Conservation (phyloP, 2,888 invertebrate species). For the Scaptomyza flava region DNA sequence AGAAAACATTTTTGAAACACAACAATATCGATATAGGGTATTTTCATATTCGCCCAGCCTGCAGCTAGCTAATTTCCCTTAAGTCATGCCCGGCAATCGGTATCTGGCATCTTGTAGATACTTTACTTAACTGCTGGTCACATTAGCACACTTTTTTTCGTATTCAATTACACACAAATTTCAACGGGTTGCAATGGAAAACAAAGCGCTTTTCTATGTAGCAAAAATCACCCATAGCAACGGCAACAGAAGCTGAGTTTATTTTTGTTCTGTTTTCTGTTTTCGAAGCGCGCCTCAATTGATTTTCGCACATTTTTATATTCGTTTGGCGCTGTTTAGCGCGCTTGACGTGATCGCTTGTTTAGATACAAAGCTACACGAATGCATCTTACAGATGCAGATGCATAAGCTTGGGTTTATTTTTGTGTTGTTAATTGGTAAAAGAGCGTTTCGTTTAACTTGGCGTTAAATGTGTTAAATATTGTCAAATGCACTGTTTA, state of each 20-base stretch:
- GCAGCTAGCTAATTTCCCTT: neutral
- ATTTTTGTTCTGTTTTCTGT: neutral
- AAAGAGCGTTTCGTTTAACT: slow-evolving; percentile 44
- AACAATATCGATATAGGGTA: too few species aligned
- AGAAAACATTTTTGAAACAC: too few species aligned
- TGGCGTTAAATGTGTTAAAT: slow-evolving; percentile 64
- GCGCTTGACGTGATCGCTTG: slow-evolving; percentile 61
- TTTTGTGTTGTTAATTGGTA: slow-evolving; percentile 54
- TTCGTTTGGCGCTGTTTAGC: slow-evolving; percentile 27
- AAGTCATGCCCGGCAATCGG: slow-evolving; percentile 21
- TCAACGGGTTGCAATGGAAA: slow-evolving; percentile 36
- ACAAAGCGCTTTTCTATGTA: slow-evolving; percentile 69
- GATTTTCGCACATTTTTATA: slow-evolving; percentile 60
- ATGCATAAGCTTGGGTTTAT: slow-evolving; percentile 19
- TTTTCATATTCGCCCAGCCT: neutral
- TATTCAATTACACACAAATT: slow-evolving; percentile 66
- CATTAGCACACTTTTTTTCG: slow-evolving; percentile 79
- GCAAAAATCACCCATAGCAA: slow-evolving; percentile 1
- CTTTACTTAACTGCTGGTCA: slow-evolving; percentile 52
- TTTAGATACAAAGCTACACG: slow-evolving; percentile 46
- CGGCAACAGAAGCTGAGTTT: slow-evolving; percentile 3
- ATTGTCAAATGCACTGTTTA: slow-evolving; percentile 16
- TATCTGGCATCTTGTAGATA: slow-evolving; percentile 48
- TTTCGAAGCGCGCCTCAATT: slow-evolving; percentile 56
- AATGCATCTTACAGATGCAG: slow-evolving; percentile 32